These are phyloP conservation scores for Delphinapterus leucas DNA, from an alignment of 2,113 vertebrate species.

Conservation along the genomic window DNA sequence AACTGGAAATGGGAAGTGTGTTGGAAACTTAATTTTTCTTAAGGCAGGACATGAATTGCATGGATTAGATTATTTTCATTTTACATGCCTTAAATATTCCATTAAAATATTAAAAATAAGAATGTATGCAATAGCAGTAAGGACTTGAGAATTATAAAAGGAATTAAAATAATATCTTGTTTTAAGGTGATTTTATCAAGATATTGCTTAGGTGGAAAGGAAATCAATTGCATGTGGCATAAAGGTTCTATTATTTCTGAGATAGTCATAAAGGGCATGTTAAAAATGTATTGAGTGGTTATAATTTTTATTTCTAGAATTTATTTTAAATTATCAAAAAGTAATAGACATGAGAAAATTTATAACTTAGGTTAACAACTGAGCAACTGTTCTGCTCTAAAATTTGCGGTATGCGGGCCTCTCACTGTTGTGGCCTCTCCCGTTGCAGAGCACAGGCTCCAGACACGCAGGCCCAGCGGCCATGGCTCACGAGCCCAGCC, in stretches of 20 bases:
- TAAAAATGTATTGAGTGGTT: background rate
- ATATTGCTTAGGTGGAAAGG: background rate
- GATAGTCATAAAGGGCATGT: background rate
- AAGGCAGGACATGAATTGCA: background rate
- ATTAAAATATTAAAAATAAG: background rate
- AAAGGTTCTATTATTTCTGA: background rate
- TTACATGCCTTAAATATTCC: background rate
- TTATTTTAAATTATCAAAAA: background rate
- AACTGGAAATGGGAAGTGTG: background rate
- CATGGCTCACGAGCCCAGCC: too few species aligned
- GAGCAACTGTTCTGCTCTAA: background rate
- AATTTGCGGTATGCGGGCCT: background rate
- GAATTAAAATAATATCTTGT: background rate
- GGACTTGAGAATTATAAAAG: background rate
- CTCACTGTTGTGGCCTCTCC: too few species aligned
- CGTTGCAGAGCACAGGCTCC: too few species aligned
- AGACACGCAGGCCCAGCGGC: too few species aligned
- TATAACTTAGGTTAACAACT: background rate
- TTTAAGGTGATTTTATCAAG: conserved; percentile 11
- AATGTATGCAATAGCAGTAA: background rate
- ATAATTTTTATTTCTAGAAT: background rate
- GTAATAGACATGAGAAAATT: background rate
- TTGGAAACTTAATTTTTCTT: background rate
- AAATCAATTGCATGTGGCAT: background rate
- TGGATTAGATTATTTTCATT: background rate